Base-by-base conservation (phyloP, 2,888 invertebrate genomes). In the Eulithis prunata region DNA sequence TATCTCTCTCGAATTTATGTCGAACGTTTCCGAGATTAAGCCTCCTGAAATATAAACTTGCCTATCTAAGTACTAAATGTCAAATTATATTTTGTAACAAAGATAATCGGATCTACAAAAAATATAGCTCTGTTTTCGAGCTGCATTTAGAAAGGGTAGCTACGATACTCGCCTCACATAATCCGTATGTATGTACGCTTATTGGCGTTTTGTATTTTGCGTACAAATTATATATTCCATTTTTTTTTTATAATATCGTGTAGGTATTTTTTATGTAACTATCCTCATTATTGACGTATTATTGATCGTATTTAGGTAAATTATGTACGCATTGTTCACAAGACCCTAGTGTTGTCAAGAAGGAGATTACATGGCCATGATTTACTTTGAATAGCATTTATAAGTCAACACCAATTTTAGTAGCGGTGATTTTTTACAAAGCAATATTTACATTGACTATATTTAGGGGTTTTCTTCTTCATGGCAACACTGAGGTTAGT, bases 261-360 rank as follows among this genome's bases (percentile, higher is more conserved):
- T 59, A 57, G 69, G 61, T 71, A 66, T 66, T 67, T 66, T 65
- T 71, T 71, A 59, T 53, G 36, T 69, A 62, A 68, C 72, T 78
- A 76, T 74, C 79, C 79, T 80, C 79, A 84, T 78, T 78, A 78
- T 79, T 76, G 66, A 74, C 75, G 73, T 83, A 83, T 80, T 87
- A 84, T 84, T 84, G 79, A 78, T 83, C 73, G 43, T 66, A 56
- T 78, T 83, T 82, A 80, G 76, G 71, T 83, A 83, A 83, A 84
- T 84, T 81, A 76, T 83, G 74, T 80, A 81, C 74, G 71, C 66
- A 72, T 75, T 75, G 64, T 75, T 74, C 71, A 71, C 65, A 57
- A 51, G 68, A 38, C 46, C 61, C 52, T 32, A 36, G 78, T 80
- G 81, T 80, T 86, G 84, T 79, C 81, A 78, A 52, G 14, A 60